Conservation (phyloP, 2,113 vertebrate genomes). For the Lampris megalopsis region DNA sequence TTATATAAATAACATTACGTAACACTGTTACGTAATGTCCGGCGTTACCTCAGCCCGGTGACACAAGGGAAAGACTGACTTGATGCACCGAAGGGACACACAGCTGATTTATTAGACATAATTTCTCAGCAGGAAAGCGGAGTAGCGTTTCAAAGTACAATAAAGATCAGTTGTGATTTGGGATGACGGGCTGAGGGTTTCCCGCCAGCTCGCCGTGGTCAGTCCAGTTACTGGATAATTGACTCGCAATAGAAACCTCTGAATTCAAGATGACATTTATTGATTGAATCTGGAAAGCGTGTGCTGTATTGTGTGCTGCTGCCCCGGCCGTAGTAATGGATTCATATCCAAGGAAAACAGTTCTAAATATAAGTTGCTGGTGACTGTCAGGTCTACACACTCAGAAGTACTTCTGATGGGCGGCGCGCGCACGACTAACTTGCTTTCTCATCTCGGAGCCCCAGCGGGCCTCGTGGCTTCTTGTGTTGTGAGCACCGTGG, state of each 20-base stretch:
- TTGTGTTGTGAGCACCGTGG: conserved; percentile 30
- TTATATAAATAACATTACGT: too few species aligned
- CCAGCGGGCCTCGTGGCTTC: too few species aligned
- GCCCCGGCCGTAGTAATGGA: conserved; percentile 52
- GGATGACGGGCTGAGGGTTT: conserved; percentile 40
- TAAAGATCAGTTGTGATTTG: conserved; percentile 27
- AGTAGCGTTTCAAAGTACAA: conserved; percentile 15
- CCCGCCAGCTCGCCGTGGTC: conserved; percentile 28
- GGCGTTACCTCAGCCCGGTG: too few species aligned
- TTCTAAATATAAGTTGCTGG: conserved; percentile 39
- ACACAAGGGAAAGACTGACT: too few species aligned
- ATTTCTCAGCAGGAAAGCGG: not conserved
- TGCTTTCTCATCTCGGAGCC: not conserved
- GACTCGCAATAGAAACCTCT: not conserved
- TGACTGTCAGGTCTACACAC: conserved; percentile 30
- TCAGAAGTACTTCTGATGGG: conserved; percentile 41
- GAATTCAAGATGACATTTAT: conserved; percentile 47
- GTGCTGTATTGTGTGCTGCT: not conserved
- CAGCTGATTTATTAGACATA: too few species aligned
- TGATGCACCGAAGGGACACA: too few species aligned
- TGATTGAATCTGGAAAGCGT: conserved; percentile 36
- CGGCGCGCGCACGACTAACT: conserved; percentile 48
- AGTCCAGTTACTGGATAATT: not conserved
- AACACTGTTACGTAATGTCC: too few species aligned
- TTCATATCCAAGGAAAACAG: conserved; percentile 24